A percentile compares a stretch with the other conserved stretches of the same genome.
Evolutionary conservation across 2,888 invertebrate genomes (phyloP).

Genomic region (Oligia latruncula): DNA sequence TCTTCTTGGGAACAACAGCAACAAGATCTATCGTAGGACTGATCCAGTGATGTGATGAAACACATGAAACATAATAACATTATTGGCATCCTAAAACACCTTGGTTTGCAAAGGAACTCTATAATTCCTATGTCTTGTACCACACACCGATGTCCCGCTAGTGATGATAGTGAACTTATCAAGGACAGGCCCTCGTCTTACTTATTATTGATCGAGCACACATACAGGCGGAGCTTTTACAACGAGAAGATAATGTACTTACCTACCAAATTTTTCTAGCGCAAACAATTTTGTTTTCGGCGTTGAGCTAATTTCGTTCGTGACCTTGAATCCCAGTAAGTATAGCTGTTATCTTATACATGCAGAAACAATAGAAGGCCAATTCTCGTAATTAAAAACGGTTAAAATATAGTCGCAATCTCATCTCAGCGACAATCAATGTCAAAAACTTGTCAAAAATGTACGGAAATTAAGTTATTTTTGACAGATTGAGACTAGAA

Average conservation of each 20-base stretch:
- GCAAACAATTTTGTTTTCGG: not conserved
- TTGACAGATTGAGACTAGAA: not conserved
- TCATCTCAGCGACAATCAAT: not conserved
- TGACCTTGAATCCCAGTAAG: conserved; percentile 20
- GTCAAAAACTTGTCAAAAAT: not conserved
- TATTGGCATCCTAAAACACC: too few species aligned
- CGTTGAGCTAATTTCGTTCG: conserved; percentile 11
- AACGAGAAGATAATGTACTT: not conserved
- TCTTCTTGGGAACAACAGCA: not conserved
- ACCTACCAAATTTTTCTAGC: not conserved
- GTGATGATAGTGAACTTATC: conserved; percentile 63
- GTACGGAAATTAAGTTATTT: not conserved
- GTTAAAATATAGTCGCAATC: not conserved
- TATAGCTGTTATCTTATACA: not conserved
- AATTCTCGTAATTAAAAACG: not conserved
- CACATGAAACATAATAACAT: not conserved
- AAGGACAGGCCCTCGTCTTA: conserved; percentile 64
- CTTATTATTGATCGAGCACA: conserved; percentile 50
- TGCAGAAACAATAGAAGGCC: not conserved
- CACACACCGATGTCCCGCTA: conserved; percentile 63
- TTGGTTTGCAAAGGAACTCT: not conserved
- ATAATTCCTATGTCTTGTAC: conserved; percentile 32
- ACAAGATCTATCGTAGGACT: not conserved
- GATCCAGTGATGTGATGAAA: not conserved
- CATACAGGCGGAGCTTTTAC: conserved; percentile 52